Evolutionary conservation across 2,113 vertebrate genomes (phyloP).

Genomic region (Aptenodytes patagonicus): DNA sequence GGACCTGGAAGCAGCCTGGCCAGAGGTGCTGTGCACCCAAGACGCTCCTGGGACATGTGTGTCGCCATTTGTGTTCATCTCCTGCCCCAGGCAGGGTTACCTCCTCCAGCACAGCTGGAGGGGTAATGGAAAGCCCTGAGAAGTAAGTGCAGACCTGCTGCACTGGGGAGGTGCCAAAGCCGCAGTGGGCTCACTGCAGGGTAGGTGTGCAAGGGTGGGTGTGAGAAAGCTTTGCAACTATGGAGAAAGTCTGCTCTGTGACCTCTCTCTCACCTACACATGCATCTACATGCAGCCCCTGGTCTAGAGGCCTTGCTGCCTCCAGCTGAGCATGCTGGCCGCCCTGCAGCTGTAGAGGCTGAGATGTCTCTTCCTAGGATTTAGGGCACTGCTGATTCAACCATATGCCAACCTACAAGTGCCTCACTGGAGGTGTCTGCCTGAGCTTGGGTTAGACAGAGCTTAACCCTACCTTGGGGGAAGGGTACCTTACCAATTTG

Average conservation of each 20-base stretch:
- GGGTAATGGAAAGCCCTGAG: not conserved
- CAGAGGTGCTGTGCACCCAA: not conserved
- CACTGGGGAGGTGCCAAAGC: not conserved
- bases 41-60: fast-evolving
- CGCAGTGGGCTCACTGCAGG: not conserved
- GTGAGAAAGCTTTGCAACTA: not conserved
- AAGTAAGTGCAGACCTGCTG: not conserved
- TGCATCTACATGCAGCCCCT: not conserved
- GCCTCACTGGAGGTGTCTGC: not conserved
- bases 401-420: fast-evolving
- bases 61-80: not conserved
- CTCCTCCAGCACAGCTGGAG: not conserved
- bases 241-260: not conserved
- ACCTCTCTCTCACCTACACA: not conserved
- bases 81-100: not conserved
- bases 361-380: too few relatives aligned
- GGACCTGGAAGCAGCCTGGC: not conserved
- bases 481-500: not conserved
- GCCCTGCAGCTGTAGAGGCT: fast-evolving
- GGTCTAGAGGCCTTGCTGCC: not conserved
- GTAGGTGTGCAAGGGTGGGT: not conserved
- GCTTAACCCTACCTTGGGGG: not conserved
- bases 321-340: not conserved
- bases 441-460: not conserved
- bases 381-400: not conserved